Percentiles rank a stretch among this genome's conserved stretches.
Conservation (phyloP, 2,797 vertebrate genomes). For the Danio choprae region DNA sequence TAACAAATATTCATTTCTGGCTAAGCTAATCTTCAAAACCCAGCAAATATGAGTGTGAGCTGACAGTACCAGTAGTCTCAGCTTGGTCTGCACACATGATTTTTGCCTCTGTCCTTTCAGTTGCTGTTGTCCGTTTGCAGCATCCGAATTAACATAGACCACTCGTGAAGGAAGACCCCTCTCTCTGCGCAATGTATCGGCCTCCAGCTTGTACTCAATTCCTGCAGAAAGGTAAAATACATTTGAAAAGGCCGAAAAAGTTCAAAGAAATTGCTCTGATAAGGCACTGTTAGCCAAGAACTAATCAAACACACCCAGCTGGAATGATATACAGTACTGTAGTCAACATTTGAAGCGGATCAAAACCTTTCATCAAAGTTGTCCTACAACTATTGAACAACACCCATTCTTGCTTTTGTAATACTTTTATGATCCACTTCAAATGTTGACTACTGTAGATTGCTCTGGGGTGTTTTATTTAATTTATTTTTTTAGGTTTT, state of each 20-base stretch:
- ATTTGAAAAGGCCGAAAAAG: neutral
- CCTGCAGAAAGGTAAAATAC: slow-evolving; percentile 68
- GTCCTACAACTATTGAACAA: too few relatives aligned
- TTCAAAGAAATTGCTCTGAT: neutral
- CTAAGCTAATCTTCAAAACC: too few relatives aligned
- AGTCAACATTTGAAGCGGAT: too few relatives aligned
- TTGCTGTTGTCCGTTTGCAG: slow-evolving; percentile 67
- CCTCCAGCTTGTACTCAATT: slow-evolving; percentile 81
- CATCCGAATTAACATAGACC: slow-evolving; percentile 66
- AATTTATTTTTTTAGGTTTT: too few relatives aligned
- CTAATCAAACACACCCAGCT: slow-evolving; percentile 22
- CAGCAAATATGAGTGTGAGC: neutral
- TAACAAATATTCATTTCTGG: too few relatives aligned
- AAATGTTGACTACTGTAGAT: slow-evolving; percentile 8
- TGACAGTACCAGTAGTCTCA: slow-evolving; percentile 81
- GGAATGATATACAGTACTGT: neutral
- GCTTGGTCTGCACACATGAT: slow-evolving; percentile 73
- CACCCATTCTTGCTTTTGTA: too few relatives aligned
- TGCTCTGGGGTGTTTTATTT: neutral
- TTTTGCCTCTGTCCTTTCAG: slow-evolving; percentile 75
- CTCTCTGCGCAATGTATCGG: slow-evolving; percentile 78
- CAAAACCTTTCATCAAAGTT: too few relatives aligned
- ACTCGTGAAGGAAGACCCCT: slow-evolving; percentile 79
- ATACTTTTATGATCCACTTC: too few relatives aligned
- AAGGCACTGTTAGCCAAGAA: neutral